These are phyloP conservation scores for Eclectus roratus DNA, from an alignment of 2,113 vertebrate species.

Conservation along the genomic window DNA sequence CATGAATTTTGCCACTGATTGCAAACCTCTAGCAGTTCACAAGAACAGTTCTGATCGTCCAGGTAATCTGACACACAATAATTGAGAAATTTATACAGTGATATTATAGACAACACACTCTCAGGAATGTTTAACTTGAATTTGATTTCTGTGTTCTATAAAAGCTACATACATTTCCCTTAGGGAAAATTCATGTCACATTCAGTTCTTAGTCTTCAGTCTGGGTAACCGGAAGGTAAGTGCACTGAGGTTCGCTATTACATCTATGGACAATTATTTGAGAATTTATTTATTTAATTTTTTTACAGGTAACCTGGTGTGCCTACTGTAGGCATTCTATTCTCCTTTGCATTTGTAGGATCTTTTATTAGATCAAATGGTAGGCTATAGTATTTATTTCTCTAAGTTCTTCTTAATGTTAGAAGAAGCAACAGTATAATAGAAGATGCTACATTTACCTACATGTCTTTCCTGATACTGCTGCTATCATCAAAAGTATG, in stretches of 20 bases:
- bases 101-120: neutral
- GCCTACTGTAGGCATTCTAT: neutral
- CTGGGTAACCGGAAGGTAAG: neutral
- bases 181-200: neutral
- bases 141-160: neutral
- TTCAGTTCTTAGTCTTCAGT: neutral
- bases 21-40: neutral
- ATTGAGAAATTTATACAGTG: neutral
- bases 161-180: neutral
- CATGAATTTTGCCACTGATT: neutral
- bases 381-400: neutral
- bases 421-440: neutral
- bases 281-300: neutral
- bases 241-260: neutral
- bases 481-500: neutral
- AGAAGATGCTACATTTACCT: neutral
- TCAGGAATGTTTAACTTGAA: neutral
- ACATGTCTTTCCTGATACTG: neutral
- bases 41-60: neutral
- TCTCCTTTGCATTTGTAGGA: neutral
- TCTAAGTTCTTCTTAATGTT: neutral
- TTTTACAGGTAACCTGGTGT: neutral
- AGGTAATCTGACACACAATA: neutral
- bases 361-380: neutral
- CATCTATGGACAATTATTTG: neutral